phyloP scores from a whole-genome alignment of 2,113 vertebrate genomes.

The Agapornis roseicollis region DNA sequence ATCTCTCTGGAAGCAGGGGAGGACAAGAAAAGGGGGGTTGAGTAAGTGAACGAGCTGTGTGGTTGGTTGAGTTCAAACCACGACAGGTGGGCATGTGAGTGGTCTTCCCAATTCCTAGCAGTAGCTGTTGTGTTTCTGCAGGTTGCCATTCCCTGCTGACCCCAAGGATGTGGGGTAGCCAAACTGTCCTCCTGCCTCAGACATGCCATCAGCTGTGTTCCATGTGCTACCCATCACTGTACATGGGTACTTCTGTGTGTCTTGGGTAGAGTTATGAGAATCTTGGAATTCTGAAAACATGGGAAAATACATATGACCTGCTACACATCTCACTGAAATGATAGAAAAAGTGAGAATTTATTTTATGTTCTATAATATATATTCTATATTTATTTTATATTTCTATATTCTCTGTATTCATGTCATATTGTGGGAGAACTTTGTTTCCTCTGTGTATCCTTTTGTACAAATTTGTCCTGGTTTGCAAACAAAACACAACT shows the following conservation, averaged over 20 bases:
- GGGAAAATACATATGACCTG: background rate
- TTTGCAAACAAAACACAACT: background rate
- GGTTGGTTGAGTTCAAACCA: too few species aligned
- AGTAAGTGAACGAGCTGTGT: too few species aligned
- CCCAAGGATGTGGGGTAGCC: background rate
- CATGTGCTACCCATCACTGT: background rate
- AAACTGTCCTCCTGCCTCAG: too few species aligned
- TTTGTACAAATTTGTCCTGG: background rate
- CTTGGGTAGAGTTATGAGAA: fast-evolving
- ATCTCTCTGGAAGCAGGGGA: too few species aligned
- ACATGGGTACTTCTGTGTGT: background rate
- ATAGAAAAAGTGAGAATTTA: too few species aligned
- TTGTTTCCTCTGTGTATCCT: background rate
- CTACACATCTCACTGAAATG: background rate
- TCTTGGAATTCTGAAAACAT: background rate
- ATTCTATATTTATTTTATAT: too few species aligned
- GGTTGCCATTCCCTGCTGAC: background rate
- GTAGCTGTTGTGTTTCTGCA: fast-evolving
- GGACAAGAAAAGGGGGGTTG: too few species aligned
- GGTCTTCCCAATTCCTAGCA: background rate
- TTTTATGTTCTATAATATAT: too few species aligned
- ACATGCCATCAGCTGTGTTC: background rate
- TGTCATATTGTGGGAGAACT: background rate
- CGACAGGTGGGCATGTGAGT: too few species aligned
- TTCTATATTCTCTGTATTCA: background rate